phyloP scores from a whole-genome alignment of 2,113 vertebrate species.

The Pomatostomus ruficeps region DNA sequence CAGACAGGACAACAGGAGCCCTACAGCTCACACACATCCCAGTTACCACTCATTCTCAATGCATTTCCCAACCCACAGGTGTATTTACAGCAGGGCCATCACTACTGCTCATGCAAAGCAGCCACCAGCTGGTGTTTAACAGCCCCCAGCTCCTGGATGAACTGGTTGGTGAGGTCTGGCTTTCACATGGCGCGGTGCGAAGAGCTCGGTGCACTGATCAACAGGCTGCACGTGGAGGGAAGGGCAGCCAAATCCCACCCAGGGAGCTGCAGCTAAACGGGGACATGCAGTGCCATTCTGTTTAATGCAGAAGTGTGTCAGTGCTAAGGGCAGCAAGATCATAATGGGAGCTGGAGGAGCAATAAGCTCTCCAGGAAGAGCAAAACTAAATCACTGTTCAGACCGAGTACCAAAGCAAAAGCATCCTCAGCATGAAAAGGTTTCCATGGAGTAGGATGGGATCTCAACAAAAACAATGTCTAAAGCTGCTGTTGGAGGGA shows the following conservation, averaged over 20 bases:
- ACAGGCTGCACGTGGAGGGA: not conserved
- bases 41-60: not conserved
- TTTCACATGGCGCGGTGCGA: fast-evolving
- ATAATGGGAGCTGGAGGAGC: not conserved
- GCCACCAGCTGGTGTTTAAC: not conserved
- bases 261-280: not conserved
- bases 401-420: not conserved
- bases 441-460: not conserved
- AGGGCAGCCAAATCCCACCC: not conserved
- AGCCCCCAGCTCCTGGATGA: not conserved
- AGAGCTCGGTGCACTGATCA: not conserved
- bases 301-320: not conserved
- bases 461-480: not conserved
- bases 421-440: not conserved
- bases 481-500: not conserved
- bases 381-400: not conserved
- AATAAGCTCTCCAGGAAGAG: not conserved
- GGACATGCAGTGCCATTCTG: not conserved
- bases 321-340: not conserved
- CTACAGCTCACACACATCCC: not conserved
- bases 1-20: not conserved
- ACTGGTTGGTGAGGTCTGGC: not conserved
- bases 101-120: not conserved
- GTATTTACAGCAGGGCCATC: not conserved
- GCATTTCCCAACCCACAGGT: not conserved